phyloP scores from a whole-genome alignment of 2,888 invertebrate species.

The Dolomedes plantarius region DNA sequence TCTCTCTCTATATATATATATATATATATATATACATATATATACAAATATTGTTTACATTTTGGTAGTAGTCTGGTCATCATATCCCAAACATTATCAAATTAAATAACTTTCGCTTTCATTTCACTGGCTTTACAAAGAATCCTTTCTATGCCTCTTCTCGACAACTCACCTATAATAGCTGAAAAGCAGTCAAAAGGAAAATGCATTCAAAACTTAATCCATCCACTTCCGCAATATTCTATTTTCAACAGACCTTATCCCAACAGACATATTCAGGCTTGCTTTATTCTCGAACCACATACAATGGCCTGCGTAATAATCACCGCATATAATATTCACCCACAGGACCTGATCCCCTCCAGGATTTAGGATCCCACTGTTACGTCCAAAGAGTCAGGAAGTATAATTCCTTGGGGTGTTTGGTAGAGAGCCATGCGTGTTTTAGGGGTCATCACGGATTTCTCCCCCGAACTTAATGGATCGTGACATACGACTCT shows the following conservation, averaged over 20 bases:
- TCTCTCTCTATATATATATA: no score
- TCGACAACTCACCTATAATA: no score
- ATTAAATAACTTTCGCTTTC: no score
- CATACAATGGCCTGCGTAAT: neutral
- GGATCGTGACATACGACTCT: slow-evolving; percentile 8
- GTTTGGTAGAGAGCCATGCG: neutral
- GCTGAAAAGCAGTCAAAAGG: neutral
- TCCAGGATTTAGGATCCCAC: neutral
- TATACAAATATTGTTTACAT: no score
- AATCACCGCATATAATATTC: neutral
- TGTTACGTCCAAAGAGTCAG: neutral
- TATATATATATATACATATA: no score
- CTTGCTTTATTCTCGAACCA: neutral
- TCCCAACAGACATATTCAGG: neutral
- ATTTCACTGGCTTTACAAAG: no score
- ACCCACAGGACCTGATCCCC: neutral
- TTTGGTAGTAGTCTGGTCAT: no score
- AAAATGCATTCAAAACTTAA: neutral
- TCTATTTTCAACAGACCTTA: neutral
- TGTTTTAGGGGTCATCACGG: neutral
- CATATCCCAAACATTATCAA: no score
- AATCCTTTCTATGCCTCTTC: no score
- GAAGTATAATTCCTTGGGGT: neutral
- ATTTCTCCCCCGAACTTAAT: neutral
- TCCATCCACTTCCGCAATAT: neutral